Evolutionary conservation across 2,797 vertebrate species (phyloP).

Genomic region (Leucoraja ocellata): DNA sequence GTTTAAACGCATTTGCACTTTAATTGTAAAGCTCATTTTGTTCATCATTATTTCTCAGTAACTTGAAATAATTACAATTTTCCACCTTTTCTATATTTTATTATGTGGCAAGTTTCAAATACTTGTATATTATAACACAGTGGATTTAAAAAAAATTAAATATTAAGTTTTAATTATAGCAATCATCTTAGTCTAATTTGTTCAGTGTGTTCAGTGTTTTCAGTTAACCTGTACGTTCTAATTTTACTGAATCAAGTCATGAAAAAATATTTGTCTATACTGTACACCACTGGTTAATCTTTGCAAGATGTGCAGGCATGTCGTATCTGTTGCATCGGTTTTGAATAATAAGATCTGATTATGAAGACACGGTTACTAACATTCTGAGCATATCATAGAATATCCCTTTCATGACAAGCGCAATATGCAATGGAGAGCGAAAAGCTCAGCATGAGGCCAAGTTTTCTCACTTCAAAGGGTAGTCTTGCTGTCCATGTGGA

Average conservation of each 20-base stretch:
- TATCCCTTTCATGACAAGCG: constrained; percentile 1
- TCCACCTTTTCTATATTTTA: not conserved
- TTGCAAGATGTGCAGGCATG: not conserved
- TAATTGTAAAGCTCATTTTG: not conserved
- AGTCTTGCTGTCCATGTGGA: not conserved
- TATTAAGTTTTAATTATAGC: not conserved
- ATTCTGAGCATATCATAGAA: not conserved
- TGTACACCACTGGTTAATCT: not conserved
- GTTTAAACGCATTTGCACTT: not conserved
- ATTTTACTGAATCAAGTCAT: not conserved
- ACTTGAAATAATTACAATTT: not conserved
- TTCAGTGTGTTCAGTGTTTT: not conserved
- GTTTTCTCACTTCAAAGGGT: not conserved
- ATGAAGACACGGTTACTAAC: not conserved
- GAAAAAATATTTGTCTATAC: not conserved
- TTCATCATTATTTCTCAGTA: not conserved
- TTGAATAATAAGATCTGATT: not conserved
- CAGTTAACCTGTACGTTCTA: not conserved
- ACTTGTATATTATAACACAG: not conserved
- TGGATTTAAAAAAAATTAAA: not conserved
- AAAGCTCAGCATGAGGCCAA: not conserved
- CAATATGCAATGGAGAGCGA: not conserved
- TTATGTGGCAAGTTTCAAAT: no score
- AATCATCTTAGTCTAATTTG: not conserved
- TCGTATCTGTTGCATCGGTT: not conserved